Evolutionary conservation across 1,140 invertebrate genomes (phyloP).

Genomic region (Drosophila guanche): DNA sequence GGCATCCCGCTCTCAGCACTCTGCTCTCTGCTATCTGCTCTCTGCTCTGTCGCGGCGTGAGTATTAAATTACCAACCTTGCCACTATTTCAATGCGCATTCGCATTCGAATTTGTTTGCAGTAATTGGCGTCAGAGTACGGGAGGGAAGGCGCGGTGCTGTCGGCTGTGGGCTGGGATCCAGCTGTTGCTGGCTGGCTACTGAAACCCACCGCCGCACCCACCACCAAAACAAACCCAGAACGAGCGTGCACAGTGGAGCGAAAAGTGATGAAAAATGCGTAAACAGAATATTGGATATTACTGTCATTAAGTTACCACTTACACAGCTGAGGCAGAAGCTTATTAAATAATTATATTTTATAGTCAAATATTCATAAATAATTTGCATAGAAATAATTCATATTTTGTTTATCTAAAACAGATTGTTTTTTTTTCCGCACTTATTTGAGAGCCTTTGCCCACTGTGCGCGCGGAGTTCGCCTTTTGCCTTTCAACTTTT

Average conservation of each 20-base stretch:
- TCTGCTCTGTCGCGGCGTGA: slow-evolving; percentile 59
- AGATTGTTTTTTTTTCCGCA: too few relatives aligned
- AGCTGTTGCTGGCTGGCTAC: slow-evolving; percentile 46
- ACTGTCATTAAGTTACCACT: too few relatives aligned
- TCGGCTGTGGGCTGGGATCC: slow-evolving; percentile 28
- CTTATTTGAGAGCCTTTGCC: not conserved
- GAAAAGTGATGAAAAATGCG: slow-evolving; percentile 15
- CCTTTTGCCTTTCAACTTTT: slow-evolving; percentile 79
- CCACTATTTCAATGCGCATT: slow-evolving; percentile 81
- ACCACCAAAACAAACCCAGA: slow-evolving; percentile 34
- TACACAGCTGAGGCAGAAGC: too few relatives aligned
- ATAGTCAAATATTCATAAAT: too few relatives aligned
- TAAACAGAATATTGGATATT: not conserved
- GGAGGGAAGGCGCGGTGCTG: not conserved
- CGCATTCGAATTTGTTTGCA: slow-evolving; percentile 81
- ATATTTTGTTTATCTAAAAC: too few relatives aligned
- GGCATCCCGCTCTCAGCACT: slow-evolving; percentile 4
- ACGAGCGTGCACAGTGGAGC: slow-evolving; percentile 28
- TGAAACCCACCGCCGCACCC: slow-evolving; percentile 60
- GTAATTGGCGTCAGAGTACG: slow-evolving; percentile 72
- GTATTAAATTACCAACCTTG: slow-evolving; percentile 83
- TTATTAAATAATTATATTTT: too few relatives aligned
- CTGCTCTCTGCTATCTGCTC: slow-evolving; percentile 22
- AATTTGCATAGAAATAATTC: too few relatives aligned
- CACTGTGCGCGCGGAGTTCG: slow-evolving; percentile 53